A percentile compares a stretch with the other conserved stretches of the same genome.
Evolutionary conservation across 2,888 invertebrate species (phyloP).

Genomic region (Philereme transversata): DNA sequence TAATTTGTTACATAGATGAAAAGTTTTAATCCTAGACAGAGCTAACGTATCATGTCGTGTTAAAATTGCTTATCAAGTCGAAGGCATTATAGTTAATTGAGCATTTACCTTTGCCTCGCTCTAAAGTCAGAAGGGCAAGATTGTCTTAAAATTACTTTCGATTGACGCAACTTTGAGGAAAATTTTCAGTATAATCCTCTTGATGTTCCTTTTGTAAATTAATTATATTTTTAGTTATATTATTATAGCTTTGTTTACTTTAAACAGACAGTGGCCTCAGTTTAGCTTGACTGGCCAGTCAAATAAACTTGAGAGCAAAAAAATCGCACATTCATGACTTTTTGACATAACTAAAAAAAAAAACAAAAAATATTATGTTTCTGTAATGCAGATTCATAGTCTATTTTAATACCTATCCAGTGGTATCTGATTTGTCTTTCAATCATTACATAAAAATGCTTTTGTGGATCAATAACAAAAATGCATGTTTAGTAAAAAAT

Average conservation of each 20-base stretch:
- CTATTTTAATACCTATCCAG: no score
- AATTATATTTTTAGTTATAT: conserved; percentile 16
- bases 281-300: no score
- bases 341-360: no score
- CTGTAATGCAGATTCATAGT: no score
- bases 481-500: no score
- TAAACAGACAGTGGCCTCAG: neutral
- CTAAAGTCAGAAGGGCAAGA: conserved; percentile 33
- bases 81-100: conserved; percentile 41
- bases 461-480: no score
- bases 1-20: neutral
- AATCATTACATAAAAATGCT: no score
- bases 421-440: no score
- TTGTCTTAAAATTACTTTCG: conserved; percentile 32
- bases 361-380: no score
- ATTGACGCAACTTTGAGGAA: conserved; percentile 33
- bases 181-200: conserved; percentile 26
- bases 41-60: conserved; percentile 24
- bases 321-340: no score
- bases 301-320: no score
- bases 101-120: conserved; percentile 39
- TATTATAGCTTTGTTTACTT: neutral
- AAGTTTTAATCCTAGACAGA: neutral
- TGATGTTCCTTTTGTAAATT: conserved; percentile 26
- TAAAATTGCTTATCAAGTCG: conserved; percentile 40